Evolutionary conservation across 2,888 invertebrate genomes (phyloP).

Genomic region (Macrosiphum euphorbiae): DNA sequence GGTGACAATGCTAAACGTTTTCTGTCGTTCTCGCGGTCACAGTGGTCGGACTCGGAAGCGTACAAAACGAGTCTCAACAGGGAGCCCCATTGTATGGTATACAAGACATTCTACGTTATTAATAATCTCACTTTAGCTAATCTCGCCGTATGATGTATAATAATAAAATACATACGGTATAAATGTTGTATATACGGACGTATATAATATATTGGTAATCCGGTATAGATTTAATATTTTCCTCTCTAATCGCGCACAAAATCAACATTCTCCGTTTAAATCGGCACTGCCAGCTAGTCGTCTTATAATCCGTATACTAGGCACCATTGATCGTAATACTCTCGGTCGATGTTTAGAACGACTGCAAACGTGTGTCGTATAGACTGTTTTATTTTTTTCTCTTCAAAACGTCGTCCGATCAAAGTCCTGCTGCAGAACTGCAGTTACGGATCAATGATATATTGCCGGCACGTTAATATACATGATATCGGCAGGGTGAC

Average conservation of each 20-base stretch:
- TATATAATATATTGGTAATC: not conserved
- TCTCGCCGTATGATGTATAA: slow-evolving; percentile 3
- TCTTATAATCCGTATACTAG: not conserved
- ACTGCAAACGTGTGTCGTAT: not conserved
- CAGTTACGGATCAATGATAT: slow-evolving; percentile 6
- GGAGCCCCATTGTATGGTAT: slow-evolving; percentile 1
- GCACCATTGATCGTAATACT: not conserved
- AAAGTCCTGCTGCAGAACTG: not conserved
- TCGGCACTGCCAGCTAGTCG: not conserved
- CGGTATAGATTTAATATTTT: not conserved
- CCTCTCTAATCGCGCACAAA: not conserved
- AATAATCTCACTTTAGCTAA: slow-evolving; percentile 13
- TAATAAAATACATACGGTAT: not conserved
- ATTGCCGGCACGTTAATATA: not conserved
- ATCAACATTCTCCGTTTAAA: slow-evolving; percentile 2
- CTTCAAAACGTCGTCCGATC: not conserved
- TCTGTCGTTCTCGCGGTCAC: slow-evolving; percentile 2
- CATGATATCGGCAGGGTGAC: not conserved
- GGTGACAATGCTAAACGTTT: slow-evolving; percentile 20
- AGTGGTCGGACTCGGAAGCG: not conserved
- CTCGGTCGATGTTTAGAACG: not conserved
- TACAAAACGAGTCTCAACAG: slow-evolving; percentile 12
- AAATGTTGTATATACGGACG: not conserved
- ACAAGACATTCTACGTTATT: slow-evolving; percentile 2
- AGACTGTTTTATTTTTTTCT: not conserved